Evolutionary conservation across 2,888 invertebrate genomes (phyloP), one percentile per base, ranked within the genome.

Genomic region (Ametastegia equiseti): DNA sequence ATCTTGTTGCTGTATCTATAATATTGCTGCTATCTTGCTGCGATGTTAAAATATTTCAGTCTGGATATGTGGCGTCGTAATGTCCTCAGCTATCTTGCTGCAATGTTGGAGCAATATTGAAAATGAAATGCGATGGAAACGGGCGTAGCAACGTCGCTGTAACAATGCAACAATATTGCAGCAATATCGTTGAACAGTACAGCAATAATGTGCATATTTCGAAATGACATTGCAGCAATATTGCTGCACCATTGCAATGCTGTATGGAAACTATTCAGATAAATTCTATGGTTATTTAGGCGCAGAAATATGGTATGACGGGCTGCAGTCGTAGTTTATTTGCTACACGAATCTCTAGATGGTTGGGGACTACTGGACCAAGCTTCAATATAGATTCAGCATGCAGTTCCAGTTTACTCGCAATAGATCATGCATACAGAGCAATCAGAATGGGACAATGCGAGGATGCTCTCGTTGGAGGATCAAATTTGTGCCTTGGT

Each of bases 271-370:
- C 67, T 47, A 42, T 39, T 65, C 23, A 19, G 27, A 1, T 23
- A 4, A 63, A 30, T 75, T 13, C 15, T 33, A 50, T 11, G n/a
- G 23, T 57, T 57, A n/a, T 75, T 6, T n/a, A 89, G 89, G 85
- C 93, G 0, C 92, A 92, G 80, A 95, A 95, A n/a, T 95, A 95
- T 87, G 93, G 94, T 80, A 92, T 95, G 88, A 94, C 94, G 36
- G 95, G 98, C 47, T 97, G 97, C 92, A 97, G 97, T 85, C 94
- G 98, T 83, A 97, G 97, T 4, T 97, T 98, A 97, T 94, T 98
- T 89, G 96, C 98, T n/a, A 97, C 98, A 92, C 94, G 98, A 79
- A 94, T 99, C 84, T 98, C 98, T 0, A 98, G 97, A 91, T 96
- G 95, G 92, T 94, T 98, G 83, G 98, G 98, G 30, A 93, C 97